These are phyloP conservation scores for Melanotaenia boesemani DNA, from an alignment of 2,797 vertebrate genomes.

Conservation along the genomic window DNA sequence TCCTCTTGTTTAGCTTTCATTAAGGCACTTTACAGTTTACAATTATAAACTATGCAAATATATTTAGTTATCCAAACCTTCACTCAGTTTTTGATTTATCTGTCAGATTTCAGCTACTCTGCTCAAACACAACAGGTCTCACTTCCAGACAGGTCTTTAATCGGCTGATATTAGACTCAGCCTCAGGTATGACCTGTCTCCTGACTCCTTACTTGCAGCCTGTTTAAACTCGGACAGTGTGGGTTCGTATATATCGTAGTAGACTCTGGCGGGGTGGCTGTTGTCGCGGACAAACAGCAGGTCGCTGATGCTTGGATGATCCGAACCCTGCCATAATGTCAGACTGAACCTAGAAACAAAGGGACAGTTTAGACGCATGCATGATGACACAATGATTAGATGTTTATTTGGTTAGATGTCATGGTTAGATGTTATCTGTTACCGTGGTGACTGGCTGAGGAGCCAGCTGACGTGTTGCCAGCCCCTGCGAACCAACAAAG, in stretches of 20 bases:
- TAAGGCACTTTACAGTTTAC: no score
- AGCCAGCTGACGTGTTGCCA: conserved; percentile 91
- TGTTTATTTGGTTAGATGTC: no score
- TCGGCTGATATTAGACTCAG: neutral
- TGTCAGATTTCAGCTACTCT: no score
- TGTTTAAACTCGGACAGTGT: conserved; percentile 85
- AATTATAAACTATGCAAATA: no score
- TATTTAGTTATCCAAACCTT: no score
- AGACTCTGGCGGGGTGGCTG: conserved; percentile 80
- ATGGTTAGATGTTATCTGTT: conserved; percentile 33
- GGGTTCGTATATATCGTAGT: conserved; percentile 90
- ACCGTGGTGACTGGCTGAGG: conserved; percentile 87
- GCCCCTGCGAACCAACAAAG: conserved; percentile 77
- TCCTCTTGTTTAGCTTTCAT: no score
- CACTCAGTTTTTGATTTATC: no score
- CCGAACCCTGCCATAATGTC: conserved; percentile 86
- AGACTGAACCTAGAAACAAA: conserved; percentile 83
- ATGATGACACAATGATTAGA: neutral
- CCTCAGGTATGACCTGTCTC: neutral
- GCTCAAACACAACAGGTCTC: no score
- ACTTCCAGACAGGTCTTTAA: neutral
- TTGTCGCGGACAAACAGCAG: conserved; percentile 88
- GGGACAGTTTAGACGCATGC: neutral
- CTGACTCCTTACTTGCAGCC: conserved; percentile 68
- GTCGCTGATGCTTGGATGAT: conserved; percentile 81